phyloP scores from a whole-genome alignment of 1,140 invertebrate genomes.

The Drosophila funebris region DNA sequence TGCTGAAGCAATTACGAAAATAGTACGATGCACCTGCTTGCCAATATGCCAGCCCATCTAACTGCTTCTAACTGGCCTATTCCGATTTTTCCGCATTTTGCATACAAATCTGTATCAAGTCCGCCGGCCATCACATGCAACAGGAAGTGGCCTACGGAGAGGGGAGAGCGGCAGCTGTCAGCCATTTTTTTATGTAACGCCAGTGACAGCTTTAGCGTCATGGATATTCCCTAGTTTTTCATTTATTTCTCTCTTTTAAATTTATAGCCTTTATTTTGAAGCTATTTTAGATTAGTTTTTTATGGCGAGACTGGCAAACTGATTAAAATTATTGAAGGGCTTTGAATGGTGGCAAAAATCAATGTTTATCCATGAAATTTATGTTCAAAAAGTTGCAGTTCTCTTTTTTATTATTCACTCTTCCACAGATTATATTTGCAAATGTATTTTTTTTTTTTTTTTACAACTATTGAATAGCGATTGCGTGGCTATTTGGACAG shows the following conservation, averaged over 20 bases:
- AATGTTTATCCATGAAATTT: constrained; percentile 29
- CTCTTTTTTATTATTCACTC: background rate
- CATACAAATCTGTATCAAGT: constrained; percentile 56
- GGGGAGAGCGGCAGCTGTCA: background rate
- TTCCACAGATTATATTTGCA: constrained; percentile 1
- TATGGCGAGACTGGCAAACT: constrained; percentile 61
- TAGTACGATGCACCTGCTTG: constrained; percentile 22
- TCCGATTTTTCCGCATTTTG: constrained; percentile 54
- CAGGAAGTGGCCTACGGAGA: constrained; percentile 4
- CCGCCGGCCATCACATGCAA: constrained; percentile 56
- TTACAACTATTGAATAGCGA: background rate
- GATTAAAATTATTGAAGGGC: constrained; percentile 57
- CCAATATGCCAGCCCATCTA: constrained; percentile 6
- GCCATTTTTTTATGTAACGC: constrained; percentile 59
- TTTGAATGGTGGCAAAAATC: constrained; percentile 27
- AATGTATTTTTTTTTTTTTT: background rate
- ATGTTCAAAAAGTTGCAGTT: background rate
- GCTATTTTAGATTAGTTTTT: constrained; percentile 68
- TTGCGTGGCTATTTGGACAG: background rate
- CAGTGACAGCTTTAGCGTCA: constrained; percentile 11
- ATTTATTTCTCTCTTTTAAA: constrained; percentile 43
- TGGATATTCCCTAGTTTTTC: constrained; percentile 1
- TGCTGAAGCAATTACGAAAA: constrained; percentile 65
- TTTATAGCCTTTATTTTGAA: constrained; percentile 69
- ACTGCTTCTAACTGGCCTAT: constrained; percentile 31